phyloP scores from a whole-genome alignment of 2,888 invertebrate genomes.

The Trilocha varians region DNA sequence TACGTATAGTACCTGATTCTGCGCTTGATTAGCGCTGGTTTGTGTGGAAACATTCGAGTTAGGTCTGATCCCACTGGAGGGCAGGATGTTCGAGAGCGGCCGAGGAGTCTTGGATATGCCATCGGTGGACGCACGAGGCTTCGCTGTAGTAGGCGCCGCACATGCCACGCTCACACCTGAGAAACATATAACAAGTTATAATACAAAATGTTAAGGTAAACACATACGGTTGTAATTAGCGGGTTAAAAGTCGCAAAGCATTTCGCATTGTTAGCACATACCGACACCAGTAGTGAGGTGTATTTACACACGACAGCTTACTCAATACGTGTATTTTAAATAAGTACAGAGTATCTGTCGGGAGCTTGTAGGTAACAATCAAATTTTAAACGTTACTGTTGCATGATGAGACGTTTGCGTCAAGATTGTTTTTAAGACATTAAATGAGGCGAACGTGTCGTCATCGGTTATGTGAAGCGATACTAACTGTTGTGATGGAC shows the following conservation, averaged over 20 bases:
- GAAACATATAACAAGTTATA: no score
- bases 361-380: no score
- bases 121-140: conserved; percentile 54
- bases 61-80: conserved; percentile 77
- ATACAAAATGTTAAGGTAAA: no score
- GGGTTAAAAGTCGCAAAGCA: not conserved
- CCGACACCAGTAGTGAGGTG: no score
- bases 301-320: no score
- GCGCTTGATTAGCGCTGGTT: conserved; percentile 74
- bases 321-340: no score
- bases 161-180: conserved; percentile 55
- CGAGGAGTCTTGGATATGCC: conserved; percentile 57
- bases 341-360: no score
- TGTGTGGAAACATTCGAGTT: conserved; percentile 90
- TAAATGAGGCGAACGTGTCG: no score
- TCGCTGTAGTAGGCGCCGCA: conserved; percentile 39
- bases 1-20: conserved; percentile 65
- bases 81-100: conserved; percentile 75
- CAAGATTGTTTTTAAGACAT: no score
- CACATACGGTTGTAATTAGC: not conserved
- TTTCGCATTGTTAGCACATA: not conserved
- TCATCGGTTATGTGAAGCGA: conserved; percentile 12
- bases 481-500: conserved; percentile 63
- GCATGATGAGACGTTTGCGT: no score
- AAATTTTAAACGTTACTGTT: no score